Evolutionary conservation across 2,797 vertebrate species (phyloP), one percentile per base, ranked within the genome.

Genomic region (Gallinago stenura): DNA sequence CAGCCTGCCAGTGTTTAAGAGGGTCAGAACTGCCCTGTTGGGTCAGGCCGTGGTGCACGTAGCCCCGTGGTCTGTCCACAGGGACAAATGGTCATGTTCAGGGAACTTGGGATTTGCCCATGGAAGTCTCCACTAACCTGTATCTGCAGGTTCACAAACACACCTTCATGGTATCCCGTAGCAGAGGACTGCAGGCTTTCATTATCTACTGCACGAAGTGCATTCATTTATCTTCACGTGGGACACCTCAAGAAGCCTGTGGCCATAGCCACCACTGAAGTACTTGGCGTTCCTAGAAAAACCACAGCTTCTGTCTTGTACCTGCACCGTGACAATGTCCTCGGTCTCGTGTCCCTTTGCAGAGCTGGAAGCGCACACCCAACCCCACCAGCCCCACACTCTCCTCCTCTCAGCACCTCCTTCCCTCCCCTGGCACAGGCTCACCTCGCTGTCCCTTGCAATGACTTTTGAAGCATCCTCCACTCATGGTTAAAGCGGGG

Each of bases 211-310:
- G 13, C 7, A 22, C 11, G 14, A 82, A 62, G 20, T 10, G 6
- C n/a, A 14, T 37, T 76, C 65, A 3, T 60, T 60, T 80, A 76
- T 31, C 11, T 46, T 7, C 8, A 7, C 0, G 1, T n/a, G 26
- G 26, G 41, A 43, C 30, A 31, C 4, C 33, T 30, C 60, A 56
- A 61, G 41, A 73, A 72, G 77, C 6, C 6, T 25, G 25, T 14
- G 46, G 25, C 43, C 83, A 53, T 14, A 62, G 43, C 53, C 51
- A 73, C 43, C 69, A 66, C 73, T 21, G 46, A 83, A 51, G 46
- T 21, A 30, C n/a, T 25, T 33, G 15, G n/a, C 0, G 0, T 45
- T 54, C 43, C 60, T 50, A 22, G n/a, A 25, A 43, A 72, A 82
- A 46, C 9, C 37, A 18, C 17, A 18, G 26, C 20, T 85, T 37